Conservation (phyloP, 2,113 vertebrate genomes). For the Microcebus jonahi region DNA sequence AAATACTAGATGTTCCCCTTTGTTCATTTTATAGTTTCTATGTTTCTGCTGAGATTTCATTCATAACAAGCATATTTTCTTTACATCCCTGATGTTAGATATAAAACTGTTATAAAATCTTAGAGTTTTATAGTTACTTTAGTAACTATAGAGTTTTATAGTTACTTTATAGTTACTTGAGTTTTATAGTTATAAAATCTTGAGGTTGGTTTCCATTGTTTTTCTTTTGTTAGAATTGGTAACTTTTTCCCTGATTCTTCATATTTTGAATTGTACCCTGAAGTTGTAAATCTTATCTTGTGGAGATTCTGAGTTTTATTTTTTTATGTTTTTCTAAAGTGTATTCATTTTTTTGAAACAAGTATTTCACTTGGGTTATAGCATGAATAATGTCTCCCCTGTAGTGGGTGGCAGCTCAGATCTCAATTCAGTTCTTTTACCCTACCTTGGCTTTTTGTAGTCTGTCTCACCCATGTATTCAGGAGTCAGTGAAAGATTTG, state of each 20-base stretch:
- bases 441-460: not conserved
- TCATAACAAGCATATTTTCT: not conserved
- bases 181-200: not conserved
- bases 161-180: too few relatives aligned
- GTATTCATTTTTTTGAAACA: not conserved
- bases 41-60: constrained; percentile 6
- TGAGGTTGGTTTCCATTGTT: not conserved
- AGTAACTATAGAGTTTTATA: not conserved
- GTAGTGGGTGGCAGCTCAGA: not conserved
- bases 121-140: not conserved
- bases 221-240: not conserved
- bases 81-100: not conserved
- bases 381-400: not conserved
- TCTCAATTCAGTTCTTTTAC: not conserved
- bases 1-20: not conserved
- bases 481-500: not conserved
- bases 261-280: not conserved
- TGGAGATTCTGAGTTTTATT: not conserved
- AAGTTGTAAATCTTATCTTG: not conserved
- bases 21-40: not conserved
- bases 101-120: not conserved
- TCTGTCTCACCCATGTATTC: not conserved
- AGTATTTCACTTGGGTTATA: not conserved
- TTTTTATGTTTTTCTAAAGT: not conserved
- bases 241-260: not conserved